These are phyloP conservation scores for Leucoptera coffeella DNA, from an alignment of 2,888 invertebrate species.

Conservation along the genomic window DNA sequence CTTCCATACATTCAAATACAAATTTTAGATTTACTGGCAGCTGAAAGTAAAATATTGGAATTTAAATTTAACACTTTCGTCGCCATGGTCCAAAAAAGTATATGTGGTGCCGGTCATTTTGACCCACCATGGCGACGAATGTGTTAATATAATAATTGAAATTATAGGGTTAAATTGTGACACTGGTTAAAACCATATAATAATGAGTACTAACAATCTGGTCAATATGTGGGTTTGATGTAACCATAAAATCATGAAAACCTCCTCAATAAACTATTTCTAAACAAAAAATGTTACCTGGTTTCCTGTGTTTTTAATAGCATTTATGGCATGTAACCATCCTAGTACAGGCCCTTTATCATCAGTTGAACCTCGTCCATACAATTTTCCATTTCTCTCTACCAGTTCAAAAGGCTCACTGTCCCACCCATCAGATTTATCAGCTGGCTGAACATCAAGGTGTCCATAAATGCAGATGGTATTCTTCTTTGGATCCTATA, in stretches of 20 bases:
- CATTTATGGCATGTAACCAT: constrained; percentile 93
- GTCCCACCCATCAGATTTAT: constrained; percentile 90
- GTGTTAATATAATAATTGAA: constrained; percentile 1
- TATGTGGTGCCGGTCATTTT: too few relatives aligned
- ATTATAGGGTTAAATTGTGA: constrained; percentile 1
- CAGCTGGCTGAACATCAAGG: constrained; percentile 95
- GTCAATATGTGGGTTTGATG: too few relatives aligned
- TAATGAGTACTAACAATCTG: too few relatives aligned
- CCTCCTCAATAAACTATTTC: too few relatives aligned
- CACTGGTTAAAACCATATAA: too few relatives aligned
- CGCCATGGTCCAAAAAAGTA: too few relatives aligned
- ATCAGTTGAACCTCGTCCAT: constrained; percentile 87
- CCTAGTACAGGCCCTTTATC: constrained; percentile 93
- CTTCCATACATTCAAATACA: constrained; percentile 98
- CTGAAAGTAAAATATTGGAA: constrained; percentile 15
- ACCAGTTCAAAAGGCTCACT: constrained; percentile 89
- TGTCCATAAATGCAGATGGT: constrained; percentile 95
- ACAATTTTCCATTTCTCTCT: constrained; percentile 83
- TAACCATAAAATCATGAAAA: too few relatives aligned
- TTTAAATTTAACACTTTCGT: too few relatives aligned
- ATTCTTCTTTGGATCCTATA: constrained; percentile 73
- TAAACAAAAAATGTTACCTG: too few relatives aligned
- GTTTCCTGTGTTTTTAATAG: constrained; percentile 66
- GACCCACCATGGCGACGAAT: too few relatives aligned
- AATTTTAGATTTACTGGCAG: constrained; percentile 79